These are phyloP conservation scores for Momotus momota DNA, from an alignment of 2,797 vertebrate genomes.

Conservation along the genomic window DNA sequence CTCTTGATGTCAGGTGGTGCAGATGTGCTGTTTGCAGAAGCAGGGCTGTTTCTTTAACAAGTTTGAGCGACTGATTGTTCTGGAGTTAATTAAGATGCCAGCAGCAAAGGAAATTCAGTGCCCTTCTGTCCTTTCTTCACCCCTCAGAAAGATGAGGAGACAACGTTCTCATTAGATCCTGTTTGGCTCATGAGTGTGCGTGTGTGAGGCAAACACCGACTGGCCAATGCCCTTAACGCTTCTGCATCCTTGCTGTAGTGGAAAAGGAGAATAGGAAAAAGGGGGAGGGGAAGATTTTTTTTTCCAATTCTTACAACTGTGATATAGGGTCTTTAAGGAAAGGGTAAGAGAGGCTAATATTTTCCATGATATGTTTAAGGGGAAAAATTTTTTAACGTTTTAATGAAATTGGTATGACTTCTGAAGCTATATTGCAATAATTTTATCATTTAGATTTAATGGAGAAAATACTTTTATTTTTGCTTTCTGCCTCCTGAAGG, in stretches of 20 bases:
- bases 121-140: constrained; percentile 14
- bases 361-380: neutral
- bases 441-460: neutral
- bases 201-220: neutral
- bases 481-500: neutral
- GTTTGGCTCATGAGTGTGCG: neutral
- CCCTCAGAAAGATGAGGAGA: neutral
- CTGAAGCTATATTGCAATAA: neutral
- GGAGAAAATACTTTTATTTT: neutral
- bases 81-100: constrained; percentile 23
- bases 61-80: neutral
- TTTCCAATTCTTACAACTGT: neutral
- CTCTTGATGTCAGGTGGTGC: neutral
- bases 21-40: neutral
- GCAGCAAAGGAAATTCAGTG: neutral
- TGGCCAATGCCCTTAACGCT: constrained; percentile 19
- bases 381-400: neutral
- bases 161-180: constrained; percentile 29
- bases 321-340: neutral
- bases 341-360: neutral
- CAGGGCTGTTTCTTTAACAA: neutral
- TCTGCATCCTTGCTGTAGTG: neutral
- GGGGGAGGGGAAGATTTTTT: neutral
- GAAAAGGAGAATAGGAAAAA: neutral
- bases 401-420: neutral